Base-by-base conservation (phyloP, 1,140 invertebrate species). In the Bicyclus anynana region DNA sequence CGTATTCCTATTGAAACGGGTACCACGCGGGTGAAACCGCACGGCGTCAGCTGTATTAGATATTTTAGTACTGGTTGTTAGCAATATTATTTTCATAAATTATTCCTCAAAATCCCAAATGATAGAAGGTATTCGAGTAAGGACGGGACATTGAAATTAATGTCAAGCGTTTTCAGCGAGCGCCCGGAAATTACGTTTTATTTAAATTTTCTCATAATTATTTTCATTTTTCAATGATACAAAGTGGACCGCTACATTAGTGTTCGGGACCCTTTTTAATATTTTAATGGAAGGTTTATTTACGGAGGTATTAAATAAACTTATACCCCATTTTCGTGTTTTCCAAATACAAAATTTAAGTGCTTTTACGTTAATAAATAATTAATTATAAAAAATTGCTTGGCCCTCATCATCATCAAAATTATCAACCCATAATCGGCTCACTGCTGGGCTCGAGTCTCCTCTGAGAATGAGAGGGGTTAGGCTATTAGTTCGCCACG, bases 151-250 rank as follows among this genome's bases (percentile, higher is more conserved):
- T 20, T 20, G 21, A 23, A 49, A 14, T 27, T 49, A 27, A 29
- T 49, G 46, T 49, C 46, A 49, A 49, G 46, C 27, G 21, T 49
- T 49, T 29, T 23, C 27, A 29, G 23, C 46, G 4, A 27, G 46
- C 17, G 14, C 13, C 23, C 14, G 21, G 23, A 27, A 23, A 16
- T 49, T 17, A 23, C 23, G 23, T 49, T 49, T 27, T 33, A 33
- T 33, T 33, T 33, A 33, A 33, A 33, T 33, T 33, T 33, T 33
- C 29, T 1, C 29, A 12, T 33, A 33, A 33, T 33, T 33, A 33
- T 33, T 33, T 33, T 33, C 29, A 33, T 33, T 33, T 33, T 33
- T 33, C 29, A 33, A 33, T 33, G 29, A 12, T 33, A 33, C 29
- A 33, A 33, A 33, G 29, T 33, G 29, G 29, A 33, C 29, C 29